phyloP scores from a whole-genome alignment of 2,113 vertebrate species.

The Axis porcinus region DNA sequence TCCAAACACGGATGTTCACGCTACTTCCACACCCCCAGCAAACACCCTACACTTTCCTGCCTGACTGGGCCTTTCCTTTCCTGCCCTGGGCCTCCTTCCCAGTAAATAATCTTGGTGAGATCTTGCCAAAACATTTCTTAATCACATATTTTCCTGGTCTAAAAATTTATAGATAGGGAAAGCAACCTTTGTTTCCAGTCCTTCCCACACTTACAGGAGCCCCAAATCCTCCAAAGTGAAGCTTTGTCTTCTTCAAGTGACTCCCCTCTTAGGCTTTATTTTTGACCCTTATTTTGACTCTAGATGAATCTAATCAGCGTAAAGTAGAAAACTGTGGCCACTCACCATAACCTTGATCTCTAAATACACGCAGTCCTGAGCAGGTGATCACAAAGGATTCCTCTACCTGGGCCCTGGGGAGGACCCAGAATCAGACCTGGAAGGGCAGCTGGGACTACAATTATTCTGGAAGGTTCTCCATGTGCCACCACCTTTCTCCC shows the following conservation, averaged over 20 bases:
- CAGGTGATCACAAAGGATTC: not conserved
- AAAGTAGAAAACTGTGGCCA: not conserved
- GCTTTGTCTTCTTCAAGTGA: not conserved
- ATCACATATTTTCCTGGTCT: conserved; percentile 61
- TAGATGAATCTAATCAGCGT: not conserved
- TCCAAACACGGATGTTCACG: not conserved
- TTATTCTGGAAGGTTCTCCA: not conserved
- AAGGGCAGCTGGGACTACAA: not conserved
- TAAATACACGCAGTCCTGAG: not conserved
- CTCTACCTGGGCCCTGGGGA: not conserved
- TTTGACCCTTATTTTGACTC: not conserved
- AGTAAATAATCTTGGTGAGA: conserved; percentile 49
- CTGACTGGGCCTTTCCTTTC: not conserved
- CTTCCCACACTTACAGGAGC: not conserved
- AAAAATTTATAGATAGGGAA: not conserved
- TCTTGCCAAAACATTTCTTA: conserved; percentile 61
- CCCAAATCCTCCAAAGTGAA: not conserved
- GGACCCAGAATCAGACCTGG: not conserved
- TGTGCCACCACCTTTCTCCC: not conserved
- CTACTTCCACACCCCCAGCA: not conserved
- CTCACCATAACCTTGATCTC: not conserved
- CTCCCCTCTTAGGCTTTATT: not conserved
- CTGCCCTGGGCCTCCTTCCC: conserved; percentile 45
- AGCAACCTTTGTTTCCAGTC: conserved; percentile 26
- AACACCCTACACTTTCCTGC: not conserved